Percentiles rank a stretch among this genome's conserved stretches.
phyloP scores from a whole-genome alignment of 2,797 vertebrate genomes.

The Hyperoplus lanceolatus region DNA sequence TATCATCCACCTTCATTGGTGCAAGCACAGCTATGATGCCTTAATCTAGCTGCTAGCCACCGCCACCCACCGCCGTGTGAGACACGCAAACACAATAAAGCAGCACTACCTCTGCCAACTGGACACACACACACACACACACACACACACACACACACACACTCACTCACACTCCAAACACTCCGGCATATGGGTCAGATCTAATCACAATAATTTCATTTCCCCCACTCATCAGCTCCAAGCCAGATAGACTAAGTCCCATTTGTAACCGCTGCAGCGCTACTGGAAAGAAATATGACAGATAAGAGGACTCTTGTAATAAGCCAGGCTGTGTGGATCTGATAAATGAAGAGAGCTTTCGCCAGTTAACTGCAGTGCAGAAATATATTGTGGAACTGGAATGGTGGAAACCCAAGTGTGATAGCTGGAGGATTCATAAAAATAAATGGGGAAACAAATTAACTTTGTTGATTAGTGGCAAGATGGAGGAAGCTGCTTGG shows the following conservation, averaged over 20 bases:
- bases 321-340: conserved; percentile 79
- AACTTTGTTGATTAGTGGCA: conserved; percentile 81
- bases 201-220: conserved; percentile 85
- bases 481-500: conserved; percentile 73
- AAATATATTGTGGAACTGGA: conserved; percentile 67
- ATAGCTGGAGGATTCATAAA: conserved; percentile 71
- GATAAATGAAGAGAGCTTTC: conserved; percentile 82
- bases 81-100: conserved; percentile 64
- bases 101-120: conserved; percentile 56
- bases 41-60: conserved; percentile 64
- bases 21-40: conserved; percentile 49
- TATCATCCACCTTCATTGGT: conserved; percentile 59
- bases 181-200: conserved; percentile 83
- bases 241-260: conserved; percentile 83
- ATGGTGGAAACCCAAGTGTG: conserved; percentile 50
- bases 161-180: conserved; percentile 64
- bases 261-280: conserved; percentile 80
- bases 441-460: conserved; percentile 79
- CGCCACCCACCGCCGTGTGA: conserved; percentile 60
- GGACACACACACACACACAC: conserved; percentile 28
- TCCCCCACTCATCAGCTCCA: conserved; percentile 81
- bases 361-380: conserved; percentile 71
- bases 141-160: conserved; percentile 34
- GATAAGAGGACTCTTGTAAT: conserved; percentile 84
- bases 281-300: conserved; percentile 82